Evolutionary conservation across 2,797 vertebrate genomes (phyloP), one percentile per base, ranked within the genome.

Genomic region (Gouania willdenowi): DNA sequence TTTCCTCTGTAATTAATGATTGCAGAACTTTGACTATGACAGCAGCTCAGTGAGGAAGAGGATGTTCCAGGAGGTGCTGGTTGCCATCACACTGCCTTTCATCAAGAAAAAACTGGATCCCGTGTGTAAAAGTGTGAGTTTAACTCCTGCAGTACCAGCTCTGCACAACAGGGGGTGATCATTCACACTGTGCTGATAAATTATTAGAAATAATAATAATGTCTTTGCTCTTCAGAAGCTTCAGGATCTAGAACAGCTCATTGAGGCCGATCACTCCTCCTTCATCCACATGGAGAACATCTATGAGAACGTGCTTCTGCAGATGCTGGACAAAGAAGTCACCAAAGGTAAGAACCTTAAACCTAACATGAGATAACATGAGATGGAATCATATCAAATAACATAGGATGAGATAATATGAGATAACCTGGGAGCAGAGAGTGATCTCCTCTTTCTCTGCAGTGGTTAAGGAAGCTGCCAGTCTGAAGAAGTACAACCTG

Each of bases 1-100:
- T n/a, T n/a, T n/a, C n/a, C n/a, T n/a, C n/a, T n/a, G n/a, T n/a
- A n/a, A n/a, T n/a, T n/a, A n/a, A n/a, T n/a, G n/a, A n/a, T n/a
- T 32, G 50, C 83, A 98, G 95, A 93, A 97, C 92, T 97, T 91
- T 0, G 91, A 96, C 48, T 92, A 96, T 0, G 94, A 98, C 80
- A 98, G 94, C 90, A 94, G 93, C 71, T 91, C 91, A 1, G 73
- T 90, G 74, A 91, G 94, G 67, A 97, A 95, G 84, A 92, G 79
- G 82, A 90, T 94, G 67, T 93, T 92, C 76, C 86, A 90, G 22
- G 90, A 95, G 18, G 90, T 86, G 0, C 75, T 98, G 17, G 74
- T 95, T 14, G 87, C 88, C 47, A 90, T 97, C 54, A 92, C 92
- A 5, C 85, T 98, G 72, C 94, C 95, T 37, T 91, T 88, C 18